Evolutionary conservation across 2,888 invertebrate species (phyloP), one percentile per base, ranked within the genome.

Genomic region (Drosophila infuscata): DNA sequence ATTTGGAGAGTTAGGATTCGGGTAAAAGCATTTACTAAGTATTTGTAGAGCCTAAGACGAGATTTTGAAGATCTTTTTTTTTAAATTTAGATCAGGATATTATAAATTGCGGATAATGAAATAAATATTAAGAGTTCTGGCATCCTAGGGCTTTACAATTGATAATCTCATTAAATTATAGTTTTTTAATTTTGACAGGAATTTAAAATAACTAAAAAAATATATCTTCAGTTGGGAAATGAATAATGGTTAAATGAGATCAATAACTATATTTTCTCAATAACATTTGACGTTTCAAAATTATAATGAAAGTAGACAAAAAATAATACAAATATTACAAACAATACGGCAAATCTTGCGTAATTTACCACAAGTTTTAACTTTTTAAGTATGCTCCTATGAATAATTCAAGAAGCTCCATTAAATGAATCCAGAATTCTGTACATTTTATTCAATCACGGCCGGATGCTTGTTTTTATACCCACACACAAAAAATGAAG

Each of bases 221-320:
- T 6, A 43, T 12, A 12, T 43, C 6, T 12, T 12, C 7, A 12
- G 7, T 20, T 3, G 3, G 20, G 0, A 43, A 7, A 3, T 46
- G 3, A 20, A 3, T 12, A 20, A 20, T 41, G 5, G n/a, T n/a
- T n/a, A 9, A n/a, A 41, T 11, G 9, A 1, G 9, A n/a, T 5
- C 5, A n/a, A 9, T 1, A n/a, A 43, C 20, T 43, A 6, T 43
- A 5, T 11, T 11, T 41, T 4, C 5, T 43, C 35, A 5, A 35
- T 15, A 12, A 32, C 5, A 30, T 30, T 36, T 36, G 0, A 35
- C 12, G 12, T 5, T 17, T 17, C 0, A 9, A 11, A n/a, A 41
- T n/a, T 5, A 1, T 5, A 3, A 5, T 41, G 5, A 9, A 41
- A n/a, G 3, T 1, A 0, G 1, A 7, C 12, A 0, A 3, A 20